Base-by-base conservation (phyloP, 2,888 invertebrate species). In the Microplitis deprimator region DNA sequence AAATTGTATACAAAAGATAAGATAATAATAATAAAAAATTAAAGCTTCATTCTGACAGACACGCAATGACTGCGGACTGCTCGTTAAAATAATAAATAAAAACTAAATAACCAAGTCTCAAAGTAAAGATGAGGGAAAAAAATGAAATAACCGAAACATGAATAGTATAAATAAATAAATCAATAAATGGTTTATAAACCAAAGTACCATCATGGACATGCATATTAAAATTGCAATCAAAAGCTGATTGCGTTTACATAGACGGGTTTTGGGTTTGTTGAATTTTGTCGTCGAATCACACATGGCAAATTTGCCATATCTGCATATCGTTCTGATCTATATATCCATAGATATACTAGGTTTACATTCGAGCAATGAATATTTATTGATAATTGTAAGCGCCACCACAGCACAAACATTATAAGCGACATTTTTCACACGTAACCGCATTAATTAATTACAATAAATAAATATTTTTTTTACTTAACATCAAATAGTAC, bases 231-330 rank as follows among this genome's bases (percentile, higher is more conserved):
- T 62, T 60, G 39, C 62, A 62, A 72, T 72, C 71, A 72, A 62
- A 72, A 62, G 71, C 71, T 72, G 71, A 72, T 72, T 72, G 71
- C 62, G 20, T 72, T 72, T 72, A 62, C 41, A 72, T 40, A 62
- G 40, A 38, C 38, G 40, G 17, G 71, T 8, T 39, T 62, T 62
- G 5, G 17, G n/a, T 17, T 50, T 8, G 60, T 68, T 10, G n/a
- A 17, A 72, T 71, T 71, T 71, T 20, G 71, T 60, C 60, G 71
- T 60, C 39, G 20, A 62, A 72, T 72, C 71, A 29, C 70, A 70
- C 70, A 70, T 70, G 71, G n/a, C 61, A 72, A 72, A 72, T 72
- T 72, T 62, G 20, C 29, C 40, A 40, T 62, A 72, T 72, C 71
- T 38, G 5, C 50, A 50, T 20, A 16, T 59, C 39, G 16, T 68